These are phyloP conservation scores for Chirona hameri DNA, from an alignment of 2,888 invertebrate genomes.

Conservation along the genomic window DNA sequence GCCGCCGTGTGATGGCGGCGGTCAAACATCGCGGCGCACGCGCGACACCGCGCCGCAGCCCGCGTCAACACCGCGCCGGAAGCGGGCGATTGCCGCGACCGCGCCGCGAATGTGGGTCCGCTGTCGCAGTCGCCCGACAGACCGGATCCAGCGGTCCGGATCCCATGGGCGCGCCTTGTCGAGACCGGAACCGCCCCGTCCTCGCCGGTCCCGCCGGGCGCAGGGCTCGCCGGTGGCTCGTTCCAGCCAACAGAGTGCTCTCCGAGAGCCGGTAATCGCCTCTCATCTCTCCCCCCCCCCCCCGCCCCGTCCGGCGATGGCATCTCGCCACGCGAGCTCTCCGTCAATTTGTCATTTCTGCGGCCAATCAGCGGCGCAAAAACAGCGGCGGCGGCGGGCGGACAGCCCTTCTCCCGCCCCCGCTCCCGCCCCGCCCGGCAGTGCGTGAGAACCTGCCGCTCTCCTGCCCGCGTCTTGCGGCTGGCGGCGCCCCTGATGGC, in stretches of 20 bases:
- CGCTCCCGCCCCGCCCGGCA: not conserved
- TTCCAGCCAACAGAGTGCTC: too few relatives aligned
- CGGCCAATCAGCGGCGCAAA: not conserved
- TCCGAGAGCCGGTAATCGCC: too few relatives aligned
- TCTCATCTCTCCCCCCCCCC: too few relatives aligned
- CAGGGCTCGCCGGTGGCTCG: not conserved
- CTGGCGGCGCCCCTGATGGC: too few relatives aligned
- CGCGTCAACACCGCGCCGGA: slow-evolving; percentile 2
- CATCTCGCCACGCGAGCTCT: too few relatives aligned
- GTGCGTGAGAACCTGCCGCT: too few relatives aligned
- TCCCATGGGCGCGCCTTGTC: not conserved
- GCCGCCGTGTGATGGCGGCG: not conserved
- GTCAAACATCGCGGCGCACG: not conserved
- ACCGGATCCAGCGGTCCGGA: not conserved
- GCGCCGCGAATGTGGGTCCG: not conserved
- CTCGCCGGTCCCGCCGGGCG: not conserved
- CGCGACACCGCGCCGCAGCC: not conserved
- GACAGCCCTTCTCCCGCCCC: not conserved
- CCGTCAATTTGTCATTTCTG: not conserved
- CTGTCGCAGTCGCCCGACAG: not conserved
- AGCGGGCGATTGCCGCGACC: not conserved
- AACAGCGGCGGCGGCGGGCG: not conserved
- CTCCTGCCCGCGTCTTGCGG: too few relatives aligned
- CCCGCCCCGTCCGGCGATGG: too few relatives aligned
- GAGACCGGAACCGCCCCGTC: not conserved